Conservation (phyloP, 2,113 vertebrate species). For the Zingel zingel region DNA sequence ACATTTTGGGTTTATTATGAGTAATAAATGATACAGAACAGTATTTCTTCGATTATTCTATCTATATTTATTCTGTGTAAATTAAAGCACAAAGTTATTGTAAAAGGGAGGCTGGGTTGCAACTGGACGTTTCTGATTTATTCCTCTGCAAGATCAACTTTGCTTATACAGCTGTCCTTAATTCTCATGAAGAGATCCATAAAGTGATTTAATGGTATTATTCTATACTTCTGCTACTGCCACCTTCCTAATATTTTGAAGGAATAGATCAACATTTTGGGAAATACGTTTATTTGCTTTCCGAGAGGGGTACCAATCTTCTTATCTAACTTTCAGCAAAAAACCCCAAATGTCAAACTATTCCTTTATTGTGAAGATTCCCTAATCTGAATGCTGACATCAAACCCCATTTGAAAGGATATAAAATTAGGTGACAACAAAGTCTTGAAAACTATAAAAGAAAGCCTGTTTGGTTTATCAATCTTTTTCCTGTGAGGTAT, state of each 20-base stretch:
- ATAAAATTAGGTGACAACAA: constrained; percentile 14
- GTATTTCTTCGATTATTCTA: background rate
- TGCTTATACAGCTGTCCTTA: background rate
- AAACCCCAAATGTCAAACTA: constrained; percentile 1
- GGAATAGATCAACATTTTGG: background rate
- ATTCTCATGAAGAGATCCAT: background rate
- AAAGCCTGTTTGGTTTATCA: constrained; percentile 30
- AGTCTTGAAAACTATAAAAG: constrained; percentile 15
- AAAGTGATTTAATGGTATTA: background rate
- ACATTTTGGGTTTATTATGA: background rate
- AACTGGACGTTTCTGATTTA: background rate
- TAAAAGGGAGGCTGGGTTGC: background rate
- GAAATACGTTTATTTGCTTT: background rate
- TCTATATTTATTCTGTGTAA: background rate
- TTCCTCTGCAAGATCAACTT: background rate
- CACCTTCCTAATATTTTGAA: background rate
- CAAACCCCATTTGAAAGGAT: background rate
- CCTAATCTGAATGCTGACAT: background rate
- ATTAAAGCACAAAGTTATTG: background rate
- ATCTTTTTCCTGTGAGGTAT: constrained; percentile 27
- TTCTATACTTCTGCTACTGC: background rate
- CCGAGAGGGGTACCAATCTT: background rate
- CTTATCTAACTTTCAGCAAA: background rate
- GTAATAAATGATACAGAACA: constrained; percentile 4
- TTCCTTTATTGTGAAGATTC: background rate